Base-by-base conservation (phyloP, 2,888 invertebrate genomes). In the Plutella xylostella region DNA sequence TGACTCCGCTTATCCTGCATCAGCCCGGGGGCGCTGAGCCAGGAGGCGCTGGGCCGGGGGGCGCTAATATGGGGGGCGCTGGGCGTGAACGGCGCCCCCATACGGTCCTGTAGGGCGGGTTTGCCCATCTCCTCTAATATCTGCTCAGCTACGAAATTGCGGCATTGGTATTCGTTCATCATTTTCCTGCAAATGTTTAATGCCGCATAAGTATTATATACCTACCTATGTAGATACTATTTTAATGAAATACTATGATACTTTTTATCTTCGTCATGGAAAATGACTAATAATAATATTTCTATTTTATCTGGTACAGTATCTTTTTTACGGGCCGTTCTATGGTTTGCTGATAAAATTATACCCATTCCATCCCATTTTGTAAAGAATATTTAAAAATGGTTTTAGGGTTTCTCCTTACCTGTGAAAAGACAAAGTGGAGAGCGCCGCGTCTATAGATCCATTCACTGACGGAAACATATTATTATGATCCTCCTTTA, bases 141-240 rank as follows among this genome's bases (percentile, higher is more conserved):
- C 72, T 91, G 89, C 56, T 90, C 89, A 0, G 91, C 91, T 31
- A 92, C 67, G 62, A 89, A 92, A 60, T 88, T 91, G 28, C 91
- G 87, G 55, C 92, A 92, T 39, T 91, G 75, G 63, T 91, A 92
- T 62, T 92, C 91, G 60, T 92, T 92, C 89, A 92, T 91, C 86
- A 89, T 90, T 66, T 86, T 86, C 58, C 92, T 91, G 57, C 2
- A 50, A 48, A n/a, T n/a, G n/a, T n/a, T n/a, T n/a, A n/a, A n/a
- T n/a, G n/a, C n/a, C n/a, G n/a, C n/a, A n/a, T n/a, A n/a, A n/a
- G n/a, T n/a, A n/a, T n/a, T n/a, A n/a, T n/a, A n/a, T n/a, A n/a
- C n/a, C n/a, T n/a, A n/a, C n/a, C n/a, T n/a, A n/a, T n/a, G n/a
- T n/a, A n/a, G n/a, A n/a, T n/a, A n/a, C n/a, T n/a, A n/a, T n/a